phyloP scores from a whole-genome alignment of 2,888 invertebrate genomes.

The Thyatira batis region DNA sequence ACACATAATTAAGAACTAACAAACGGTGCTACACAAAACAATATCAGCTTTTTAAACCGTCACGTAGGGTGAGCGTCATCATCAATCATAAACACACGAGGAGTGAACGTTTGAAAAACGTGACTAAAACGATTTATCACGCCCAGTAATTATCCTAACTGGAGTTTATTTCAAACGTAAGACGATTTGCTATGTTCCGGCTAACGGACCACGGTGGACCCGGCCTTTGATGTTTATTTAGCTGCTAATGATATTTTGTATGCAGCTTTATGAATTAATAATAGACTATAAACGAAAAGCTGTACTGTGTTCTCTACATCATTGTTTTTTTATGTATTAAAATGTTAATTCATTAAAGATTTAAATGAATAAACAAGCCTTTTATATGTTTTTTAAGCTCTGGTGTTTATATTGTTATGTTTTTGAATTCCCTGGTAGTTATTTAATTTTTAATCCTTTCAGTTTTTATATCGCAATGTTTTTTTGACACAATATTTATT shows the following conservation, averaged over 20 bases:
- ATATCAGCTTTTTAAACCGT: conserved; percentile 32
- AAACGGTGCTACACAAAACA: conserved; percentile 31
- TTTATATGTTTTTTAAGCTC: too few species aligned
- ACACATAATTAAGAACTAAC: conserved; percentile 30
- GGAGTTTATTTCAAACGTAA: conserved; percentile 22
- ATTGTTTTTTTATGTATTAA: too few species aligned
- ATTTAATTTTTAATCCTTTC: too few species aligned
- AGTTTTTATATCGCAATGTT: too few species aligned
- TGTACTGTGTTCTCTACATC: too few species aligned
- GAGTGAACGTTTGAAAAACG: conserved; percentile 41
- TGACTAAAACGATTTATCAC: conserved; percentile 44
- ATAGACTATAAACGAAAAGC: too few species aligned
- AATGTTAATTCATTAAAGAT: too few species aligned
- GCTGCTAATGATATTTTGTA: conserved; percentile 9
- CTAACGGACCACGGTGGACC: conserved; percentile 16
- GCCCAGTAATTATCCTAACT: conserved; percentile 42
- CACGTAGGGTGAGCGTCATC: conserved; percentile 14
- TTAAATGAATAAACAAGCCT: too few species aligned
- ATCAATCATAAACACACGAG: conserved; percentile 33
- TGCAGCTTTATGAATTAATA: not conserved
- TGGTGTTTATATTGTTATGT: too few species aligned
- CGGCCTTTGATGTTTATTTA: conserved; percentile 25
- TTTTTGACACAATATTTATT: too few species aligned
- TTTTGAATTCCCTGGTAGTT: too few species aligned
- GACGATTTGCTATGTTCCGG: conserved; percentile 27